Base-by-base conservation (phyloP, 2,113 vertebrate genomes). In the Eretmochelys imbricata region DNA sequence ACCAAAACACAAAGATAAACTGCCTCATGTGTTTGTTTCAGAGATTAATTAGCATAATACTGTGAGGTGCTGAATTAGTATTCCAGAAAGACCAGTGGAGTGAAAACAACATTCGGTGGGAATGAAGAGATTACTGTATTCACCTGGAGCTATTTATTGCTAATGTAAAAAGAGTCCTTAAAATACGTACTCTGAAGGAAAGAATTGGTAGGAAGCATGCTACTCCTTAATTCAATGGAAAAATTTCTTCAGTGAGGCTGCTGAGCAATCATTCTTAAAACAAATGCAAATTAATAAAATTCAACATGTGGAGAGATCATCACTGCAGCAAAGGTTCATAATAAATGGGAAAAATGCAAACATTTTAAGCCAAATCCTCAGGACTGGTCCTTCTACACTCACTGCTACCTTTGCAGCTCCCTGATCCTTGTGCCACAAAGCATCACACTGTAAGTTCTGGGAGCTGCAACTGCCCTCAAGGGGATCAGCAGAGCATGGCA, bases 31-130 rank as follows among this genome's bases (percentile, higher is more conserved):
- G 86, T 80, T 42, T 90, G 55, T 72, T 81, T 87, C 80, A 89
- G 80, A 89, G 42, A 91, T 84, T 96, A 59, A 92, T 97, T 95
- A 91, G 13, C 35, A 97, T 93, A 93, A 90, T 55, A 87, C 19
- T 10, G 19, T 87, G 94, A 53, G 6, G 85, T 49, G 76, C 54
- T 80, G 65, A 93, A 93, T 49, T 78, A 72, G 75, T 57, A 72
- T 95, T 92, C 16, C 38, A 87, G 54, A 59, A 94, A 92, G 88
- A 12, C 79, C 10, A 2, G 88, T n/a, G 12, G 12, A 89, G 51
- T 78, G 89, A 96, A 96, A 89, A 75, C 51, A 92, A 84, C 1
- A n/a, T 38, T 90, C 78, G 48, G 42, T 96, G 93, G 5, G 81
- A 96, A 93, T 85, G 14, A 89, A n/a, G 94, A 57, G 59, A 85